Base-by-base conservation (phyloP, 2,113 vertebrate species). In the Psilopsiagon aymara region DNA sequence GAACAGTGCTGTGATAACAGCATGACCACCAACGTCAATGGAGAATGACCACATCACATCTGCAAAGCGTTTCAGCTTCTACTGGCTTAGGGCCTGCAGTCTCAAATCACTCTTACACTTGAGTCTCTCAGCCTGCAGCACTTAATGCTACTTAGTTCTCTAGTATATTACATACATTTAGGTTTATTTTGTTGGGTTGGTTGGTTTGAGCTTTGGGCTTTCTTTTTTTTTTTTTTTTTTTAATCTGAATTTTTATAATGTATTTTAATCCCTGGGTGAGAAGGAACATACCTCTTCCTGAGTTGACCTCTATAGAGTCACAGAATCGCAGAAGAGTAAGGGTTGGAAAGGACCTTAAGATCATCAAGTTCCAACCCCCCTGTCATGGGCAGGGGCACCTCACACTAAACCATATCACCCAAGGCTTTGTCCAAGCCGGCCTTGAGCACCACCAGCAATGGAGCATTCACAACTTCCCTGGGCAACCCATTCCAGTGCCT, bases 21-120 rank as follows among this genome's bases (percentile, higher is more conserved):
- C 81, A 5, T 94, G 95, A 90, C 95, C 94, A 83, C 49, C 67
- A 89, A 35, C 53, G 5, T 94, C 94, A 93, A 73, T 60, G 64
- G 79, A 57, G 51, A 92, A 44, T 79, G 94, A 94, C 90, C 92
- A 84, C 86, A 70, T 59, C 96, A 97, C 97, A 97, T 97, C 96
- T 97, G 97, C 88, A 94, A 74, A 87, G 69, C 35, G 46, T 90
- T 84, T 86, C 90, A 91, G 90, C 57, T 68, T 91, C 59, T 82
- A 47, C 90, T 94, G 74, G 71, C 94, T 70, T 39, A 13, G 10
- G 64, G 89, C 92, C 94, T 88, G 68, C 25, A 15, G 86, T 78
- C 47, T 71, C 92, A 21, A 51, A 52, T 60, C 83, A 49, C 67
- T 78, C 82, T 68, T 69, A 8, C 20, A 23, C 82, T 53, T 46